Evolutionary conservation across 2,113 vertebrate genomes (phyloP).

Genomic region (Seriola quinqueradiata): DNA sequence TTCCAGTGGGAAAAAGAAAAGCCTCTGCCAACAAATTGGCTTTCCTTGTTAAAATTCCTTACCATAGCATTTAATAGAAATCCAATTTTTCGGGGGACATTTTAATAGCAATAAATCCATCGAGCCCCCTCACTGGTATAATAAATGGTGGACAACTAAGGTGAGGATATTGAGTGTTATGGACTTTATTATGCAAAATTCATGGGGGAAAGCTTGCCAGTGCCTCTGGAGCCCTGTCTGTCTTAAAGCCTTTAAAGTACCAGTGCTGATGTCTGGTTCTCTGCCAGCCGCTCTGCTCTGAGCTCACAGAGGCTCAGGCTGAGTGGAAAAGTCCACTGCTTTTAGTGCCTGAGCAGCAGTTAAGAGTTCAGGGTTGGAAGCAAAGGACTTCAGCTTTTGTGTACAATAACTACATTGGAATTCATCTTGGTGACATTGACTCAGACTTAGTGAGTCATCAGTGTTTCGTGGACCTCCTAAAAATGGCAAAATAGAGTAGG

Average conservation of each 20-base stretch:
- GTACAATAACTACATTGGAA: conserved; percentile 5
- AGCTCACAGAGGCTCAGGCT: conserved; percentile 56
- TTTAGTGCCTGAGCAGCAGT: conserved; percentile 46
- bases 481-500: conserved; percentile 10
- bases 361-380: conserved; percentile 50
- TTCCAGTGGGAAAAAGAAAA: conserved; percentile 51
- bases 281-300: conserved; percentile 60
- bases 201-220: conserved; percentile 54
- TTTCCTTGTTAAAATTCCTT: conserved; percentile 78
- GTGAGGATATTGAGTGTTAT: conserved; percentile 65
- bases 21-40: conserved; percentile 65
- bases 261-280: conserved; percentile 59
- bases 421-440: conserved; percentile 19
- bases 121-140: conserved; percentile 43
- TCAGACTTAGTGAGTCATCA: conserved; percentile 18
- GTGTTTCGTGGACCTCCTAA: not conserved
- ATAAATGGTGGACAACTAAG: conserved; percentile 62
- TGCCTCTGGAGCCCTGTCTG: conserved; percentile 60
- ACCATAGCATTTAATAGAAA: conserved; percentile 80
- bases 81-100: conserved; percentile 74
- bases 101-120: conserved; percentile 77
- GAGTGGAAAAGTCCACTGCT: conserved; percentile 64
- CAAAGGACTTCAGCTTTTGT: conserved; percentile 19
- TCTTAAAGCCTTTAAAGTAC: conserved; percentile 62
- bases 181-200: conserved; percentile 69